These are phyloP conservation scores for Sebastes kiyomatsui DNA, from an alignment of 2,797 vertebrate species.

Conservation along the genomic window DNA sequence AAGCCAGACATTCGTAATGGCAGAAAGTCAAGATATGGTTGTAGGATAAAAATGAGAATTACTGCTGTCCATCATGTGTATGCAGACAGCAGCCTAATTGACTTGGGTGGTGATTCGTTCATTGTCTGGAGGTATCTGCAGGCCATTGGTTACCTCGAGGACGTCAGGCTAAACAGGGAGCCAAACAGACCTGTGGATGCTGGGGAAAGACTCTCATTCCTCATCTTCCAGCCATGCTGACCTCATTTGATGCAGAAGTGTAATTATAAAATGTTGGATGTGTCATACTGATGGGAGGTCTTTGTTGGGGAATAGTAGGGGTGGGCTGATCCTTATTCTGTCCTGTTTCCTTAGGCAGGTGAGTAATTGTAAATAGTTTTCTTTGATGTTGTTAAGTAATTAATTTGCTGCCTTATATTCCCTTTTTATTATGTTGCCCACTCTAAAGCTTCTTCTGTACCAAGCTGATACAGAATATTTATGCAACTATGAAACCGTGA, in stretches of 20 bases:
- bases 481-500: background rate
- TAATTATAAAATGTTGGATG: conserved; percentile 57
- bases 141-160: conserved; percentile 24
- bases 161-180: conserved; percentile 9
- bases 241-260: conserved; percentile 52
- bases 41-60: conserved; percentile 9
- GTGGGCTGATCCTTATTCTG: background rate
- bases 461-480: background rate
- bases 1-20: background rate
- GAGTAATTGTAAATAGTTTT: conserved; percentile 15
- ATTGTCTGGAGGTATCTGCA: conserved; percentile 21
- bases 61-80: background rate
- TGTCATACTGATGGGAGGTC: conserved; percentile 37
- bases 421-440: background rate
- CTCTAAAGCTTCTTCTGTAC: background rate
- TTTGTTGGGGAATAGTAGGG: conserved; percentile 9
- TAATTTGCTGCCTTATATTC: background rate
- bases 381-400: conserved; percentile 11
- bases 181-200: conserved; percentile 25
- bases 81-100: conserved; percentile 22
- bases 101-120: conserved; percentile 23
- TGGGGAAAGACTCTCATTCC: conserved; percentile 18
- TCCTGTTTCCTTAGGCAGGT: background rate
- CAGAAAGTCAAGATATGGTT: conserved; percentile 1
- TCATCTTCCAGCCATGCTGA: conserved; percentile 32